Evolutionary conservation across 1,140 invertebrate genomes (phyloP), one percentile per base, ranked within the genome.

Genomic region (Drosophila aff.): DNA sequence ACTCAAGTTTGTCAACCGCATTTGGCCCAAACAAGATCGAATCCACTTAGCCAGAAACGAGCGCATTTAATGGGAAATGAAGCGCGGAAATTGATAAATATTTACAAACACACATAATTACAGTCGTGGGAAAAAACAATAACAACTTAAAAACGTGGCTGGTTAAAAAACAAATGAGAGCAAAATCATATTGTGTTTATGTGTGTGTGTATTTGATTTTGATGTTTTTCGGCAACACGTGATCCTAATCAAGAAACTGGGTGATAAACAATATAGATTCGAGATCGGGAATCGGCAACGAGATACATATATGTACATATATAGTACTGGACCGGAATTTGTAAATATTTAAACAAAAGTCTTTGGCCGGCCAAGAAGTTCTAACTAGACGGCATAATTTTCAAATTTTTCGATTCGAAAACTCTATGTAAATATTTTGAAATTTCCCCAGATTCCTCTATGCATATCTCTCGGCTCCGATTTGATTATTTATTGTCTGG

Each of bases 401-500:
- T 49, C 13, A 10, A 47, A 26, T 16, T 79, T 67, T 60, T 60
- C 40, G 62, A 40, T 23, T 43, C 38, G 55, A 52, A 69, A 83
- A 80, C 72, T 81, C 71, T 79, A 15, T 84, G 81, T 90, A 90
- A 90, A 90, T 90, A 90, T 90, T 90, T 85, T 59, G 85, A 79
- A 82, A 68, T 75, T 77, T 85, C 18, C 63, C 43, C 31, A 49
- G 43, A 36, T 53, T 38, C 46, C 46, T 15, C 46, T 15, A 13
- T 21, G 18, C 18, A 28, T 46, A 38, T 44, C 49, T 38, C 23
- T n/a, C 8, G 16, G 52, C n/a, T 38, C 26, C 64, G 81, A 71
- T 90, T 90, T 85, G 81, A 79, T 90, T 90, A 90, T 90, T 90
- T 90, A 90, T 90, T 79, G 83, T 86, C 75, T 71, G 79, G 40